Conservation (phyloP, 1,140 invertebrate genomes). For the Stegodyphus dumicola region DNA sequence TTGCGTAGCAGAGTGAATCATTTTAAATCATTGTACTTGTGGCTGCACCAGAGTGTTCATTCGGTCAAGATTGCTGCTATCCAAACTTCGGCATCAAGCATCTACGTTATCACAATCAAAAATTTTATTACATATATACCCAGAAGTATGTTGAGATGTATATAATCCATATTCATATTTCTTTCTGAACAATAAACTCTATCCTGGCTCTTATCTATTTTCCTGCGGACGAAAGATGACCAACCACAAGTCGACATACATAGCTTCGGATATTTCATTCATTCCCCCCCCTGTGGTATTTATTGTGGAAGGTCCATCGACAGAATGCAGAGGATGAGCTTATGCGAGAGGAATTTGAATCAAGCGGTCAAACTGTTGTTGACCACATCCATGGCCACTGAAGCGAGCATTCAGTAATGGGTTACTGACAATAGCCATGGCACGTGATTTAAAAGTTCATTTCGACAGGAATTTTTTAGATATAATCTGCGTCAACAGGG, state of each 20-base stretch:
- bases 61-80: neutral
- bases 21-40: neutral
- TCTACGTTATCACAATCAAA: neutral
- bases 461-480: too few species aligned
- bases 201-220: slow-evolving; percentile 32
- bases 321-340: neutral
- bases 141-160: neutral
- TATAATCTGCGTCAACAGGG: too few species aligned
- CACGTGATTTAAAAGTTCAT: too few species aligned
- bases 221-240: slow-evolving; percentile 34
- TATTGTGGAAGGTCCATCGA: neutral
- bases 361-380: neutral
- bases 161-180: slow-evolving; percentile 12
- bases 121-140: neutral
- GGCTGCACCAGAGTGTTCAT: neutral
- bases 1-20: neutral
- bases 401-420: too few species aligned
- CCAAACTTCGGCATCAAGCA: neutral
- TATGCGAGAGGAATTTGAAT: neutral
- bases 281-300: neutral
- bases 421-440: too few species aligned
- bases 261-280: neutral
- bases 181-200: slow-evolving; percentile 42
- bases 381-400: too few species aligned
- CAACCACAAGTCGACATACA: slow-evolving; percentile 25